Percentiles rank a stretch among this genome's conserved stretches.
phyloP scores from a whole-genome alignment of 2,888 invertebrate species.

The Tethea ocularis region DNA sequence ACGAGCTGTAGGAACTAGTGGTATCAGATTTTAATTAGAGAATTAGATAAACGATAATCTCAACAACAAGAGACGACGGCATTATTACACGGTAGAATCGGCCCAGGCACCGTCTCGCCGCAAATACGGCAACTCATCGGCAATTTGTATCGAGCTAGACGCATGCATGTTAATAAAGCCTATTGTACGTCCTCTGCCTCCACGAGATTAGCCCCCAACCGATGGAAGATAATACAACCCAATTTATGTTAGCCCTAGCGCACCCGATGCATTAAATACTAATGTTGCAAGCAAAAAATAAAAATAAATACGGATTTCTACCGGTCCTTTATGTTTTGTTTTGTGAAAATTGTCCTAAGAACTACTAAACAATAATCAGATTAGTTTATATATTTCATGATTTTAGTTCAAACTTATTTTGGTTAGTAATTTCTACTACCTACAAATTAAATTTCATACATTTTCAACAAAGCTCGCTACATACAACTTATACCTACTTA shows the following conservation, averaged over 20 bases:
- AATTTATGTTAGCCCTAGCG: slow-evolving; percentile 20
- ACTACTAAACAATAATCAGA: too few species aligned
- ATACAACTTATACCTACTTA: neutral
- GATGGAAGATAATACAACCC: slow-evolving; percentile 22
- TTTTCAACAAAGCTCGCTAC: neutral
- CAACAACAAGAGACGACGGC: slow-evolving; percentile 13
- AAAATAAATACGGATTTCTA: too few species aligned
- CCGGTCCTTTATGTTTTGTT: too few species aligned
- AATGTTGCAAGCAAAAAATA: too few species aligned
- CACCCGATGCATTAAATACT: neutral
- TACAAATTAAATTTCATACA: too few species aligned
- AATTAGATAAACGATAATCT: neutral
- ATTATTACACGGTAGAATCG: slow-evolving; percentile 43
- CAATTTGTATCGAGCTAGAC: slow-evolving; percentile 69
- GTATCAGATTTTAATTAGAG: neutral
- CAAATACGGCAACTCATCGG: slow-evolving; percentile 61
- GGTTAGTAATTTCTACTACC: too few species aligned
- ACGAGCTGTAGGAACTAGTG: neutral
- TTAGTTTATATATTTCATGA: too few species aligned
- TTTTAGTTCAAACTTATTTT: too few species aligned
- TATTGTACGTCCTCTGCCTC: slow-evolving; percentile 62
- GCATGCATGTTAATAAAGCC: slow-evolving; percentile 77
- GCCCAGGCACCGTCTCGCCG: slow-evolving; percentile 29
- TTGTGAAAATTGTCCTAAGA: too few species aligned
- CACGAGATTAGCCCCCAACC: slow-evolving; percentile 57